These are phyloP conservation scores for Pangasianodon gigas DNA, from an alignment of 2,113 vertebrate genomes.

Conservation along the genomic window DNA sequence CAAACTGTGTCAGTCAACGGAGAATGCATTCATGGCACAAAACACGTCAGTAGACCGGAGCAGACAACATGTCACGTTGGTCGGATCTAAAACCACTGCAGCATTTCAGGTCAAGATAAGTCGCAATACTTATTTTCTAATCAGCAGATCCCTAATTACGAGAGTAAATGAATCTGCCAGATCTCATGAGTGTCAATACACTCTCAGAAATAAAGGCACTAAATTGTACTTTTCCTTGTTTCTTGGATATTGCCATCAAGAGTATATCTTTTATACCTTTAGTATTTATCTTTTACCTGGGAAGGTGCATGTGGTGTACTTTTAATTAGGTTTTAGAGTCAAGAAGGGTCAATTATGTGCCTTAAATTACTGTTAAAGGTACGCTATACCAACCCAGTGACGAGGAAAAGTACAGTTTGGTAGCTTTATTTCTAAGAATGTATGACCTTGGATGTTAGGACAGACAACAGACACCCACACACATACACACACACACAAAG, in stretches of 20 bases:
- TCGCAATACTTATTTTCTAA: not conserved
- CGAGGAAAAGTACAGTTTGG: not conserved
- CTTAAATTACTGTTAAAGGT: not conserved
- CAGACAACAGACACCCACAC: not conserved
- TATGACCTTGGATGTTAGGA: not conserved
- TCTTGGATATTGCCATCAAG: not conserved
- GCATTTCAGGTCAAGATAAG: not conserved
- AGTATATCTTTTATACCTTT: not conserved
- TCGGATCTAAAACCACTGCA: not conserved
- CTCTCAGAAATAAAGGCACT: not conserved
- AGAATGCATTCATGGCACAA: not conserved
- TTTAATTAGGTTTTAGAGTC: not conserved
- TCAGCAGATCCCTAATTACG: not conserved
- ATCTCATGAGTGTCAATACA: not conserved
- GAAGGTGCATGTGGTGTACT: not conserved
- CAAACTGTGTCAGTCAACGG: not conserved
- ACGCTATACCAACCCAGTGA: not conserved
- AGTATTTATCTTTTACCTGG: not conserved
- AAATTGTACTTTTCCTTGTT: not conserved
- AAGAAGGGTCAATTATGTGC: not conserved
- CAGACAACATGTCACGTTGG: not conserved
- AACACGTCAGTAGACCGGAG: not conserved
- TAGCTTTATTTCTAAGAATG: not conserved
- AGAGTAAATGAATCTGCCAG: not conserved
- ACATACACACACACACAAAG: not conserved